Conservation (phyloP, 1,140 invertebrate genomes). For the Nephotettix cincticeps region DNA sequence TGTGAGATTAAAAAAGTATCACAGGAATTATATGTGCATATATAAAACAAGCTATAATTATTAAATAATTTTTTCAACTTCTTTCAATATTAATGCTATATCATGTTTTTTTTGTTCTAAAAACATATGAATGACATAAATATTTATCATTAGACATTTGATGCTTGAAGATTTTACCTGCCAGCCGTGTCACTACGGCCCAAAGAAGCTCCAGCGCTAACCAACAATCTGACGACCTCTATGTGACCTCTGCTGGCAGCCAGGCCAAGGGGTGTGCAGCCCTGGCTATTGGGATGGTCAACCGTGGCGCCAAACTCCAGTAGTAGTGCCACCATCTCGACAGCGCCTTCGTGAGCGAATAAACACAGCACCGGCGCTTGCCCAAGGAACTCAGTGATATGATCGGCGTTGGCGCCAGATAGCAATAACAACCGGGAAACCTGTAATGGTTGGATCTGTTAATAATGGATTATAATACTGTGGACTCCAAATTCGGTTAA, state of each 20-base stretch:
- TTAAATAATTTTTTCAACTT: background rate
- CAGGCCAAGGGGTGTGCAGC: constrained; percentile 74
- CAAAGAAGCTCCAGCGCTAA: constrained; percentile 69
- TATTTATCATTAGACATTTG: no score
- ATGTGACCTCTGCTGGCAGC: constrained; percentile 79
- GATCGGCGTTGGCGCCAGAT: constrained; percentile 86
- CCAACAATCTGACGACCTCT: constrained; percentile 73
- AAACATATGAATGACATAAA: no score
- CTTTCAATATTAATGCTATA: background rate
- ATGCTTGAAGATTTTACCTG: constrained; percentile 52
- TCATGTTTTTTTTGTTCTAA: background rate
- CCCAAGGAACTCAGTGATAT: constrained; percentile 75
- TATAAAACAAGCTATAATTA: background rate
- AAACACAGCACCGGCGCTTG: constrained; percentile 85
- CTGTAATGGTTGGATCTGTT: no score
- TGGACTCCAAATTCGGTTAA: no score
- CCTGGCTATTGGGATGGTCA: constrained; percentile 85
- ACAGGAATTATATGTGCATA: no score
- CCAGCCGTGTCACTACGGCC: constrained; percentile 80
- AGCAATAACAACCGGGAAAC: constrained; percentile 87
- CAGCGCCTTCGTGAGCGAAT: constrained; percentile 83
- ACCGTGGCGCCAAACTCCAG: constrained; percentile 92
- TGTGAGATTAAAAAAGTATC: no score
- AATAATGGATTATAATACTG: no score
- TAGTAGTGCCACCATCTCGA: constrained; percentile 84